Evolutionary conservation across 1,140 invertebrate species (phyloP), one percentile per base, ranked within the genome.

Genomic region (Daktulosphaira vitifoliae): DNA sequence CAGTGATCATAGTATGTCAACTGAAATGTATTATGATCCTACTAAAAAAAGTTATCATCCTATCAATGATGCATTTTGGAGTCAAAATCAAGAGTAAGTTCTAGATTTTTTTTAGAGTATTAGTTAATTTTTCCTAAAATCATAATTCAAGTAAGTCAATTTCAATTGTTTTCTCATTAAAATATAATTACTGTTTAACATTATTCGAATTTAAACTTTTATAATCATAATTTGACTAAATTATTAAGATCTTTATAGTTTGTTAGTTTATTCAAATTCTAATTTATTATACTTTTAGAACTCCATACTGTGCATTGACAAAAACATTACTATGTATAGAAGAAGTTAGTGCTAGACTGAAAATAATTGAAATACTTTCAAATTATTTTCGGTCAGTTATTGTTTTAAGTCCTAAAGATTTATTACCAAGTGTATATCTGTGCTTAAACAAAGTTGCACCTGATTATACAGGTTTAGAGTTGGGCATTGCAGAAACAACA

Each of bases 351-450:
- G 87, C 88, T 0, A 81, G 96, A 37, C 79, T 99, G 49, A 95
- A 96, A 76, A 98, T 94, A 71, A 85, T 98, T 20, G 90, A 97
- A 76, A 94, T 94, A 67, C 73, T 99, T 18, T 83, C 87, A 50
- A 98, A 98, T 76, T 98, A 90, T 74, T 89, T 98, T 38, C 82
- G 93, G 22, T 98, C 95, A 0, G 90, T 96, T 2, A 89, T 96
- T 49, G 79, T 86, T 8, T 76, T 97, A 5, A 89, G 83, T 29
- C 92, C 94, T 0, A 81, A 89, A 49, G 96, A 99, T 76, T 77
- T 99, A 13, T 68, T 96, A 44, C 81, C 86, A 0, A 92, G 89
- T 73, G 81, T 99, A 15, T 98, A 99, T 75, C 76, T 99, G 33
- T 97, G 92, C 74, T 79, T 99, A 1, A 99, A 99, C 78, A 88